Percentiles rank a stretch among this genome's conserved stretches.
Evolutionary conservation across 2,797 vertebrate genomes (phyloP).

Genomic region (Smutsia temminckii): DNA sequence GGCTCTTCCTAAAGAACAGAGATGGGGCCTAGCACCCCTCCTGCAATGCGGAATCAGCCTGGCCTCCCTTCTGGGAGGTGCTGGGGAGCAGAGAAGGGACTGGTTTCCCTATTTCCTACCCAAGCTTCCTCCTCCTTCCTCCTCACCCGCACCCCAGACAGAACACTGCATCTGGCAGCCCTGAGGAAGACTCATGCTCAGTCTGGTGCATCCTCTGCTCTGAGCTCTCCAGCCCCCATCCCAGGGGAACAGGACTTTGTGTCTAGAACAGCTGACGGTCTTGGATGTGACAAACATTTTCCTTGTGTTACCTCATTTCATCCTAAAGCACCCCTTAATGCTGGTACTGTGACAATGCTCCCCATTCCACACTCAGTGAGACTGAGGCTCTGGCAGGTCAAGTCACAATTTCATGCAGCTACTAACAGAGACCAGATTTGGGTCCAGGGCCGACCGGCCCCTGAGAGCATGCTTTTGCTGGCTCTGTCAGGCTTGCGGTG

Average conservation of each 20-base stretch:
- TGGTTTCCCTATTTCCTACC: not conserved
- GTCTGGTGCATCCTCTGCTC: not conserved
- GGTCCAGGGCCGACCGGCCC: not conserved
- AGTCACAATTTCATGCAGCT: not conserved
- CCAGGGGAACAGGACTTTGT: not conserved
- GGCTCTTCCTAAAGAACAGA: not conserved
- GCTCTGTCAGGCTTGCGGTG: rapidly evolving
- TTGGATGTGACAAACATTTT: not conserved
- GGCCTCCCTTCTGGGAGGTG: not conserved
- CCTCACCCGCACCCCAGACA: not conserved
- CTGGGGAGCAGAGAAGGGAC: not conserved
- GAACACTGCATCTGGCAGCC: not conserved
- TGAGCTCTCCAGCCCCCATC: not conserved
- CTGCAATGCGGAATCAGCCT: not conserved
- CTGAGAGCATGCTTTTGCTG: rapidly evolving
- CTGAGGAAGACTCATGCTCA: not conserved
- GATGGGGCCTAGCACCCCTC: not conserved
- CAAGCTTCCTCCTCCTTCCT: not conserved
- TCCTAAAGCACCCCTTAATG: not conserved
- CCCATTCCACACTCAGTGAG: not conserved
- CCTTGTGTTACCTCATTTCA: not conserved
- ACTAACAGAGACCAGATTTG: not conserved
- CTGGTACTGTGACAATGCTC: not conserved
- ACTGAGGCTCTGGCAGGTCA: not conserved
- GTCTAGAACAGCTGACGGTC: not conserved